A percentile compares a stretch with the other conserved stretches of the same genome.
Evolutionary conservation across 2,888 invertebrate genomes (phyloP).

Genomic region (Zygaena filipendulae): DNA sequence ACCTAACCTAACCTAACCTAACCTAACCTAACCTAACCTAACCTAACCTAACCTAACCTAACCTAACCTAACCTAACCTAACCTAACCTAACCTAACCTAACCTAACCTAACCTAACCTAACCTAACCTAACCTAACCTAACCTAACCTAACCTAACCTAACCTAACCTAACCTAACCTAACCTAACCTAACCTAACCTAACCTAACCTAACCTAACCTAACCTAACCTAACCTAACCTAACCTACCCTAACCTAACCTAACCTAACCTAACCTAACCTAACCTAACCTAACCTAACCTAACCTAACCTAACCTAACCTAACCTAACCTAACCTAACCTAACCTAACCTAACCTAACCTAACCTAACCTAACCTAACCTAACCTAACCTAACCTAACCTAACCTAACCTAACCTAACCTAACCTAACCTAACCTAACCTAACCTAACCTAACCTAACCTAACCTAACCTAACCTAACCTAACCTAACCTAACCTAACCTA

Average conservation of each 20-base stretch:
- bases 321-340: constrained; percentile 15
- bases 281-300: constrained; percentile 15
- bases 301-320: constrained; percentile 12
- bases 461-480: constrained; percentile 19
- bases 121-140: too few species aligned
- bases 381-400: constrained; percentile 17
- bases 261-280: constrained; percentile 18
- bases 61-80: too few species aligned
- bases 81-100: too few species aligned
- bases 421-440: constrained; percentile 19
- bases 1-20: too few species aligned
- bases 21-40: too few species aligned
- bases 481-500: constrained; percentile 22
- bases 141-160: too few species aligned
- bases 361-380: constrained; percentile 15
- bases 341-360: constrained; percentile 16
- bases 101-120: too few species aligned
- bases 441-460: constrained; percentile 19
- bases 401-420: constrained; percentile 20
- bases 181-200: too few species aligned
- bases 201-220: too few species aligned
- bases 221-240: constrained; percentile 8
- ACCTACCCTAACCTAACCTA: too few species aligned
- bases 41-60: too few species aligned
- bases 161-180: too few species aligned